A percentile compares a stretch with the other conserved stretches of the same genome.
These are phyloP conservation scores for Melinaea marsaeus DNA, from an alignment of 2,888 invertebrate genomes.

Conservation along the genomic window DNA sequence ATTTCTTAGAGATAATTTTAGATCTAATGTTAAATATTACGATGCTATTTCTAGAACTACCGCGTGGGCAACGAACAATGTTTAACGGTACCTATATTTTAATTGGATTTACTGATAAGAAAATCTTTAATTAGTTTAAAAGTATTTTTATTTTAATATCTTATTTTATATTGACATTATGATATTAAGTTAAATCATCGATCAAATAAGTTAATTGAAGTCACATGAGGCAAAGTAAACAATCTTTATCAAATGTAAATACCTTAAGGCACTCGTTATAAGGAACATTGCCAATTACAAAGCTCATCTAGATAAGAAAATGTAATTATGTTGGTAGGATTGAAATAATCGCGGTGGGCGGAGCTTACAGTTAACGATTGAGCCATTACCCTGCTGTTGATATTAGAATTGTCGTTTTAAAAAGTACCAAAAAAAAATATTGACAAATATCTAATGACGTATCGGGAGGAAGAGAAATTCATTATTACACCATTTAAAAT, in stretches of 20 bases:
- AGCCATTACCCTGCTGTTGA: slow-evolving; percentile 43
- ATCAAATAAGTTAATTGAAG: slow-evolving; percentile 3
- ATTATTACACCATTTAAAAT: too few species aligned
- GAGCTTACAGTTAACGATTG: slow-evolving; percentile 32
- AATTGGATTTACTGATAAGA: background rate
- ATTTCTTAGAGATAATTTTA: slow-evolving; percentile 23
- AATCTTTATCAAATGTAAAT: slow-evolving; percentile 9
- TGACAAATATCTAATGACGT: too few species aligned
- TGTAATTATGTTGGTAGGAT: slow-evolving; percentile 32
- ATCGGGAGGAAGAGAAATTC: too few species aligned
- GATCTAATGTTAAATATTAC: slow-evolving; percentile 20
- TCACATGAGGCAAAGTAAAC: slow-evolving; percentile 6
- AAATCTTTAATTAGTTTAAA: background rate
- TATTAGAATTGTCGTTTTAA: slow-evolving; percentile 14
- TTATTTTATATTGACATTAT: background rate
- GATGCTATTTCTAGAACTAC: slow-evolving; percentile 19
- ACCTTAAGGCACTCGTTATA: slow-evolving; percentile 15
- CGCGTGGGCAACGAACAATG: slow-evolving; percentile 12
- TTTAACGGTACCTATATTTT: background rate
- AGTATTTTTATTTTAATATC: too few species aligned
- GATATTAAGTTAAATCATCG: background rate
- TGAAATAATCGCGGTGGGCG: slow-evolving; percentile 31
- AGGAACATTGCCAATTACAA: slow-evolving; percentile 29
- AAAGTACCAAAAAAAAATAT: too few species aligned
- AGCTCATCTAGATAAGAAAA: slow-evolving; percentile 31